A percentile compares a stretch with the other conserved stretches of the same genome.
phyloP scores from a whole-genome alignment of 2,797 vertebrate genomes.

The Oreochromis mossambicus region DNA sequence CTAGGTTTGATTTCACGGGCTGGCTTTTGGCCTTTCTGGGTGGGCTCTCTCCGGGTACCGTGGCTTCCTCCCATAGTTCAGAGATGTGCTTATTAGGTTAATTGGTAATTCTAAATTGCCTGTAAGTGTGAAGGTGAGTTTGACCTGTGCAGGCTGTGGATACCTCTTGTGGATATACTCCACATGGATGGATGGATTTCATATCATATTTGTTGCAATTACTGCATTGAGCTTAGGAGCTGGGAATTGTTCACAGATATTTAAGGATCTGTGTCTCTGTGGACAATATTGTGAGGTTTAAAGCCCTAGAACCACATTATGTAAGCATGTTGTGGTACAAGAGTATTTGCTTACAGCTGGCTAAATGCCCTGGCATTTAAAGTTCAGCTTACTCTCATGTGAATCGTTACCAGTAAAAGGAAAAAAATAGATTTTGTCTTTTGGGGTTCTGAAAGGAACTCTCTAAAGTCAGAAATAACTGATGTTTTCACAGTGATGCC shows the following conservation, averaged over 20 bases:
- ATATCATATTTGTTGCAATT: not conserved
- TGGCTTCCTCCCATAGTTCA: fast-evolving
- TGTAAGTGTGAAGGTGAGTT: not conserved
- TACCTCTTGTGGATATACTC: not conserved
- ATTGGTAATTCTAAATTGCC: not conserved
- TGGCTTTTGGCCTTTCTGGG: not conserved
- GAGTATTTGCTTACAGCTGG: not conserved
- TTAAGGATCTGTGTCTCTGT: not conserved
- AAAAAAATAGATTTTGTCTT: not conserved
- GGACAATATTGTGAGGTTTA: not conserved
- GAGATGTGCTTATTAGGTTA: not conserved
- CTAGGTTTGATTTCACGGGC: not conserved
- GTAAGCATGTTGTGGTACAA: not conserved
- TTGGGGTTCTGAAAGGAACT: not conserved
- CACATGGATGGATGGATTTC: not conserved
- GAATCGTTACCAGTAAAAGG: not conserved
- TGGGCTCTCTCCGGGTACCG: fast-evolving
- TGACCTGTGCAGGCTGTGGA: not conserved
- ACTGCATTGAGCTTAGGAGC: not conserved
- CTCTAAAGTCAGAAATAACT: not conserved
- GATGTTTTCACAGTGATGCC: not conserved
- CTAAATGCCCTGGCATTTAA: not conserved
- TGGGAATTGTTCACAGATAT: not conserved
- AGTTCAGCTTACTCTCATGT: not conserved
- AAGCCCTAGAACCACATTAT: not conserved